These are phyloP conservation scores for Myotis planiceps DNA, from an alignment of 2,797 vertebrate species.

Conservation along the genomic window DNA sequence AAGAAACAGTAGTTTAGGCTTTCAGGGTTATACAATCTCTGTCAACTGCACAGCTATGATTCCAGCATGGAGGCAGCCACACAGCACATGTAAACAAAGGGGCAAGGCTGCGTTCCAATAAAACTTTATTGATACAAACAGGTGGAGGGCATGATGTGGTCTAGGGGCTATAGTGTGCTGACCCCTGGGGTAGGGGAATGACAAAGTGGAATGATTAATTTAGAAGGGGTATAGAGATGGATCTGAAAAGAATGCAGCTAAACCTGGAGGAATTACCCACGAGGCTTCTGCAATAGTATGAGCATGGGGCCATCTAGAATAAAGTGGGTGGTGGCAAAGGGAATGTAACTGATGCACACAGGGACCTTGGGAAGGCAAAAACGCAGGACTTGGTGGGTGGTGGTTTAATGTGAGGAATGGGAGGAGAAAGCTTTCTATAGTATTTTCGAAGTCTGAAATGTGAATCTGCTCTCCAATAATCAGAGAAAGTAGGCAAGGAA, in stretches of 20 bases:
- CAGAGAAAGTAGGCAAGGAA: neutral
- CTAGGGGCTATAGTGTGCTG: neutral
- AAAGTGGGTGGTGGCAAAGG: neutral
- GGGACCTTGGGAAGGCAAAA: neutral
- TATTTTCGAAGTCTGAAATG: neutral
- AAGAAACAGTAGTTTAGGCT: neutral
- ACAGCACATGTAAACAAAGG: neutral
- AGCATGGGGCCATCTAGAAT: accelerated
- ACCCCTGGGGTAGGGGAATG: neutral
- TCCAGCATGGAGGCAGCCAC: neutral
- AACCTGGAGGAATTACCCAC: neutral
- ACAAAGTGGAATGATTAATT: neutral
- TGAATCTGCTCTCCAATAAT: neutral
- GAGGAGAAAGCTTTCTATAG: neutral
- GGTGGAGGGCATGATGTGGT: neutral
- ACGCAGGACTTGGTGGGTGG: too few species aligned
- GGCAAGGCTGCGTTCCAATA: neutral
- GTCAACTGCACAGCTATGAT: neutral
- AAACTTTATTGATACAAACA: conserved; percentile 4
- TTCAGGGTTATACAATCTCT: neutral
- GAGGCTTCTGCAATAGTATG: neutral
- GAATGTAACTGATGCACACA: neutral
- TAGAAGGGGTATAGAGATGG: neutral
- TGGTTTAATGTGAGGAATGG: neutral
- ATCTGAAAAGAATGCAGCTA: neutral